Percentiles rank a stretch among this genome's conserved stretches.
Conservation (phyloP, 1,140 invertebrate species). For the Capitella teleta region DNA sequence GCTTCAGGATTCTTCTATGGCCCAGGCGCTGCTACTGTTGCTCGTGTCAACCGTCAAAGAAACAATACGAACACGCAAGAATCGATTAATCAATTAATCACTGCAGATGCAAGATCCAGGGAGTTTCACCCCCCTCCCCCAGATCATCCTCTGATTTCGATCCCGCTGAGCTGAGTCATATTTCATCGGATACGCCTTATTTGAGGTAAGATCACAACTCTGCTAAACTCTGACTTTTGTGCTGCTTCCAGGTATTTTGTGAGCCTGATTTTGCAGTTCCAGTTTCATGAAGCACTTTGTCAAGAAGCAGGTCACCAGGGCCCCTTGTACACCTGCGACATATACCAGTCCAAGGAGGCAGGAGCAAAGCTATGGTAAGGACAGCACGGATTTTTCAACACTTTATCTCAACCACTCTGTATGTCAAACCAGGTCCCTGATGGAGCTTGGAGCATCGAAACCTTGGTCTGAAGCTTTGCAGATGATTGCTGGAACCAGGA, state of each 20-base stretch:
- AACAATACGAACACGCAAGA: too few relatives aligned
- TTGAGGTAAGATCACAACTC: background rate
- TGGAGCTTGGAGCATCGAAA: conserved; percentile 61
- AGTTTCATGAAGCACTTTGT: conserved; percentile 74
- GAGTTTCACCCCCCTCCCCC: too few relatives aligned
- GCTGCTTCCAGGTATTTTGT: conserved; percentile 77
- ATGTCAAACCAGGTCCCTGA: conserved; percentile 48
- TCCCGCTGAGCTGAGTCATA: too few relatives aligned
- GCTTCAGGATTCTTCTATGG: too few relatives aligned
- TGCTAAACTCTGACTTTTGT: background rate
- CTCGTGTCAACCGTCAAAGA: too few relatives aligned
- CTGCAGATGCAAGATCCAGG: too few relatives aligned
- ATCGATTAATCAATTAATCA: too few relatives aligned
- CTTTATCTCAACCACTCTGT: background rate
- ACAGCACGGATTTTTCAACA: too few relatives aligned
- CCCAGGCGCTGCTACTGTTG: too few relatives aligned
- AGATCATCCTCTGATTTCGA: too few relatives aligned
- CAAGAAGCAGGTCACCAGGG: conserved; percentile 55
- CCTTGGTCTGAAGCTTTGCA: conserved; percentile 65
- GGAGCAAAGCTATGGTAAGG: conserved; percentile 44
- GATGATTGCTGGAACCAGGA: conserved; percentile 58
- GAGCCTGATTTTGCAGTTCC: conserved; percentile 78
- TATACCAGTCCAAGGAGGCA: conserved; percentile 65
- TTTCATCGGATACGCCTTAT: background rate
- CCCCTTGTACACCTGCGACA: conserved; percentile 75